phyloP scores from a whole-genome alignment of 2,797 vertebrate genomes.

The Squalus acanthias region DNA sequence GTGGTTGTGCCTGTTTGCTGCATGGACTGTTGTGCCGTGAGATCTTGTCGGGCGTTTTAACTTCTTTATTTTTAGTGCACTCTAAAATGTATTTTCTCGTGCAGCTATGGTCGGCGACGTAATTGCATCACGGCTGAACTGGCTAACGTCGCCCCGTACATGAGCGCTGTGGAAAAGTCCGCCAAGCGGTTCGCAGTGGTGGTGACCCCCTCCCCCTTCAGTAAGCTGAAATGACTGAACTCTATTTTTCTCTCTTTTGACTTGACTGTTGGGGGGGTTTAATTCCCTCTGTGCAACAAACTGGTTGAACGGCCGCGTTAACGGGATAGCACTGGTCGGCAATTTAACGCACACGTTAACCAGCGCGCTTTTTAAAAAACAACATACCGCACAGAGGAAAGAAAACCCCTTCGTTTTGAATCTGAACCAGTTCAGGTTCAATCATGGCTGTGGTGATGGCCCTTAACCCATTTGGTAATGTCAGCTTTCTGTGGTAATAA shows the following conservation, averaged over 20 bases:
- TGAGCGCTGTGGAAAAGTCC: neutral
- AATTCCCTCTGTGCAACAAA: neutral
- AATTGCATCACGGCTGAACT: neutral
- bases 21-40: neutral
- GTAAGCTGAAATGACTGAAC: slow-evolving; percentile 36
- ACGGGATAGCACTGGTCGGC: neutral
- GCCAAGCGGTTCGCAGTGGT: neutral
- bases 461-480: neutral
- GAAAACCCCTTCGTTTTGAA: neutral
- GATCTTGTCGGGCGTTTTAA: neutral
- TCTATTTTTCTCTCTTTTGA: neutral
- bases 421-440: neutral
- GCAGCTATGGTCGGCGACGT: slow-evolving; percentile 27
- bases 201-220: slow-evolving; percentile 13
- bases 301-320: neutral
- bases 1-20: neutral
- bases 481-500: neutral
- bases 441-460: neutral
- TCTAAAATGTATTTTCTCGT: slow-evolving; percentile 25
- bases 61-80: neutral
- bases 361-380: neutral
- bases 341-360: neutral
- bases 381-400: neutral
- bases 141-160: slow-evolving; percentile 5
- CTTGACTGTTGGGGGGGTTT: slow-evolving; percentile 1